These are phyloP conservation scores for Orthosia incerta DNA, from an alignment of 2,888 invertebrate genomes.

Conservation along the genomic window DNA sequence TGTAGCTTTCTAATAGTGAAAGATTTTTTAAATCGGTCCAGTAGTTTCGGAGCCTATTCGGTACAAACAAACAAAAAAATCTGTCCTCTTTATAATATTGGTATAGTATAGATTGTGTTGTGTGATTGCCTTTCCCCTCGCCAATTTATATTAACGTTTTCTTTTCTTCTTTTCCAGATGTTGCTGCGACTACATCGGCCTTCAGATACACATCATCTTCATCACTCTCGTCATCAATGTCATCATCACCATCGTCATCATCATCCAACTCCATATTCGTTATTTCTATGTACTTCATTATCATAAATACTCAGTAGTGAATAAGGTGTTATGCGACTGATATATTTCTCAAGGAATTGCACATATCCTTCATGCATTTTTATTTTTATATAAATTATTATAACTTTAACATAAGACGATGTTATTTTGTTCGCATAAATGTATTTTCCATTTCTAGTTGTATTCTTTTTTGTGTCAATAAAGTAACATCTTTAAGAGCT, in stretches of 20 bases:
- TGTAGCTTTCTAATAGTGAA: no score
- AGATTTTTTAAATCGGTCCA: no score
- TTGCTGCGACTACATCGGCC: constrained; percentile 66
- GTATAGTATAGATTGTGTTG: no score
- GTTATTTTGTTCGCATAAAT: constrained; percentile 70
- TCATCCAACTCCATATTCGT: constrained; percentile 56
- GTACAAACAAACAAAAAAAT: no score
- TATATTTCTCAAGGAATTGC: constrained; percentile 76
- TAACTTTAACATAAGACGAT: constrained; percentile 67
- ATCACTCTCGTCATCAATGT: constrained; percentile 48
- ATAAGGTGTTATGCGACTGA: constrained; percentile 84
- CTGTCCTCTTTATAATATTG: no score
- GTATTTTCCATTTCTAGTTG: constrained; percentile 38
- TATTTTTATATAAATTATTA: constrained; percentile 83
- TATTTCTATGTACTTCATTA: constrained; percentile 61
- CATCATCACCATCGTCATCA: constrained; percentile 50
- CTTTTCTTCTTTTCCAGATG: constrained; percentile 82
- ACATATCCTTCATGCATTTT: constrained; percentile 87
- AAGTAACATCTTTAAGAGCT: constrained; percentile 70
- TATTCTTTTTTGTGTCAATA: constrained; percentile 67
- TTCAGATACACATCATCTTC: constrained; percentile 77
- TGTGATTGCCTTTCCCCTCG: not conserved
- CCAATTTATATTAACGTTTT: constrained; percentile 19
- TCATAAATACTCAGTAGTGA: constrained; percentile 86
- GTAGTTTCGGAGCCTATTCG: no score